Evolutionary conservation across 2,888 invertebrate genomes (phyloP).

Genomic region (Drosophila histrio): DNA sequence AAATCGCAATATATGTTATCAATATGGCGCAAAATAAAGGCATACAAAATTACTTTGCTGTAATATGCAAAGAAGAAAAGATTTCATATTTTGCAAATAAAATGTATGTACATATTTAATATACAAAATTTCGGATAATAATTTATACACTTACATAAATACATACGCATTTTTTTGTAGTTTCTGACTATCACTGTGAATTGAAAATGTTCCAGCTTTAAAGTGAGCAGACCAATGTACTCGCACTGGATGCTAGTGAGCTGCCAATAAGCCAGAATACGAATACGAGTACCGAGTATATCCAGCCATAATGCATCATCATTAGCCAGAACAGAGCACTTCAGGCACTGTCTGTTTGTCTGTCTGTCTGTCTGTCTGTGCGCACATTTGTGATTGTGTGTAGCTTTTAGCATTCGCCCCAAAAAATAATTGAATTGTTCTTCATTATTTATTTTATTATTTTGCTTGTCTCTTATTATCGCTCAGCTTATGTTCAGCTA

Average conservation of each 20-base stretch:
- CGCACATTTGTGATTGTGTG: constrained; percentile 52
- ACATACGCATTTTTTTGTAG: too few relatives aligned
- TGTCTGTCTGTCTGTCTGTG: constrained; percentile 16
- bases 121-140: background rate
- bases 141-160: background rate
- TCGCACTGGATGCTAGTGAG: background rate
- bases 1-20: too few relatives aligned
- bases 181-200: background rate
- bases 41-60: too few relatives aligned
- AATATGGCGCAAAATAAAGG: too few relatives aligned
- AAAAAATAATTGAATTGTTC: constrained; percentile 80
- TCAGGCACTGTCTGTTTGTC: constrained; percentile 13
- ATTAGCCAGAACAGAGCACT: constrained; percentile 52
- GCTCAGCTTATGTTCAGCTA: constrained; percentile 63
- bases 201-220: background rate
- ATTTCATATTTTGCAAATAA: too few relatives aligned
- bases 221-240: constrained; percentile 15
- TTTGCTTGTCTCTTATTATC: constrained; percentile 78
- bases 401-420: constrained; percentile 65
- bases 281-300: constrained; percentile 4
- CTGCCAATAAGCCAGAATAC: constrained; percentile 13
- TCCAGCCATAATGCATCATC: constrained; percentile 70
- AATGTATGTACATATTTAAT: background rate
- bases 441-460: constrained; percentile 81
- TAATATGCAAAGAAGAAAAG: too few relatives aligned